Evolutionary conservation across 2,797 vertebrate species (phyloP), one percentile per base, ranked within the genome.

Genomic region (Sphaeramia orbicularis): DNA sequence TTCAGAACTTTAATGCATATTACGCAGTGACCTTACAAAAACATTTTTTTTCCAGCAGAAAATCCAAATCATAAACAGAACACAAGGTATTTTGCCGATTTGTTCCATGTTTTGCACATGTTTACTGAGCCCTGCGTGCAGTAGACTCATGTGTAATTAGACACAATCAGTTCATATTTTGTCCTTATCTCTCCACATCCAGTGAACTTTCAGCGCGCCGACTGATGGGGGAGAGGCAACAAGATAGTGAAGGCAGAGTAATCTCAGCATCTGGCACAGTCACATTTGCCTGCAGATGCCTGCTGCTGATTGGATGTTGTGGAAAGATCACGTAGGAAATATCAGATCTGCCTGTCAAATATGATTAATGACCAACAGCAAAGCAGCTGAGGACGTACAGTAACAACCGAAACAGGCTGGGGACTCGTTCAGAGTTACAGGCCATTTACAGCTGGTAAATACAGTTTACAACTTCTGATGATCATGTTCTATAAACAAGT

Each of bases 261-360:
- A 89, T 82, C 74, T 64, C 13, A 63, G 56, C 74, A 86, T 89
- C 83, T 84, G 78, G 70, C 71, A 58, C 51, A n/a, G 76, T 54
- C 50, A 19, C 59, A 64, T 81, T 80, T 72, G 63, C 58, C 62
- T 67, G 62, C 56, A 85, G 83, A 87, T 74, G 69, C 67, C 37
- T 40, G 44, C 55, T 36, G 41, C 66, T 85, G 83, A 91, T 88
- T 85, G 80, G 73, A 56, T 11, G 6, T 55, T 47, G 61, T 50
- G 73, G 37, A 88, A 88, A 81, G 71, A 84, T 80, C 80, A 84
- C 5, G 10, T 55, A 65, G 61, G 63, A 86, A 81, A 83, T 71
- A 85, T 81, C 79, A 77, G 78, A 83, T 83, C 43, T 37, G 49
- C 66, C 74, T 84, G 83, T 88, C 86, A 85, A 64, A 81, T 42